Evolutionary conservation across 2,888 invertebrate species (phyloP).

Genomic region (Metalampra italica): DNA sequence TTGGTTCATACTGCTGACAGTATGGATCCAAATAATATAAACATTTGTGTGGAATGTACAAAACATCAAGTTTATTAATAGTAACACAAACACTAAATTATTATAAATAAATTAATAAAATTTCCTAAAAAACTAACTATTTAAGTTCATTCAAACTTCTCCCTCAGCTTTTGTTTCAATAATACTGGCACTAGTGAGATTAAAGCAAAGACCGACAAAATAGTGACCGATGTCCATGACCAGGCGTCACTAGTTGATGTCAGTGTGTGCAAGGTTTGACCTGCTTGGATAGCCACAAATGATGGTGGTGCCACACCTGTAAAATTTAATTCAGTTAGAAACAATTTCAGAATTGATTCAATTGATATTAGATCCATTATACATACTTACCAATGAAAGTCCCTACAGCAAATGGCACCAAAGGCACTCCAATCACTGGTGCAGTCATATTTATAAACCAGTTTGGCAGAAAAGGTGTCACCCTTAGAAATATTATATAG

Average conservation of each 20-base stretch:
- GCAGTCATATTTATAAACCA: slow-evolving; percentile 99
- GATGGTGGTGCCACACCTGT: slow-evolving; percentile 98
- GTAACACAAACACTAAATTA: slow-evolving; percentile 23
- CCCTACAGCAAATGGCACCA: slow-evolving; percentile 94
- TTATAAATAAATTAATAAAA: slow-evolving; percentile 44
- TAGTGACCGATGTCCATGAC: slow-evolving; percentile 90
- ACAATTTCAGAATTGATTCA: not conserved
- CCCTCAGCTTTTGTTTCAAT: slow-evolving; percentile 87
- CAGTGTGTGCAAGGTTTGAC: slow-evolving; percentile 95
- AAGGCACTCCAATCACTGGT: slow-evolving; percentile 97
- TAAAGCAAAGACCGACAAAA: slow-evolving; percentile 88
- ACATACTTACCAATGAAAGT: slow-evolving; percentile 90
- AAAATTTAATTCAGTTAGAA: slow-evolving; percentile 17
- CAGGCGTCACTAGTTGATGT: slow-evolving; percentile 92
- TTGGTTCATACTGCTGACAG: slow-evolving; percentile 84
- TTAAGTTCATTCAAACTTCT: slow-evolving; percentile 83
- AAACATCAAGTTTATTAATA: slow-evolving; percentile 36
- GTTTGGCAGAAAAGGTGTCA: slow-evolving; percentile 98
- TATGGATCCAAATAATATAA: slow-evolving; percentile 15
- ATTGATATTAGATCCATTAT: not conserved
- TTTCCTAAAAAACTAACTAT: slow-evolving; percentile 32
- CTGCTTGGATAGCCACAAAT: slow-evolving; percentile 98
- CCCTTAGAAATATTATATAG: slow-evolving; percentile 97
- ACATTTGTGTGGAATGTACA: slow-evolving; percentile 52
- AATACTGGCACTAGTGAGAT: slow-evolving; percentile 93